Evolutionary conservation across 1,140 invertebrate genomes (phyloP).

Genomic region (Plectus sambesii): DNA sequence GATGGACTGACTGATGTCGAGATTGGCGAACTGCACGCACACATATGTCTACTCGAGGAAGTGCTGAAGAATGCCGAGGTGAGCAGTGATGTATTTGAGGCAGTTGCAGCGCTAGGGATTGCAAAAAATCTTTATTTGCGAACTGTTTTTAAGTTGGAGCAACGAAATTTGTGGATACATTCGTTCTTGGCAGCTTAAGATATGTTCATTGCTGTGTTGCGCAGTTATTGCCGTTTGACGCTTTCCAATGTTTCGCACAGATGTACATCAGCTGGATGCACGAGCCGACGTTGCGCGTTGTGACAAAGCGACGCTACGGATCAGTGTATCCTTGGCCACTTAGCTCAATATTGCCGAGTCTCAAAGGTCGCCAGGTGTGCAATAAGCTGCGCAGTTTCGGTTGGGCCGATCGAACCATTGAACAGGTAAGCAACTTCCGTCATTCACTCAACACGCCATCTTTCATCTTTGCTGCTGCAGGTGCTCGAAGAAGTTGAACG

Average conservation of each 20-base stretch:
- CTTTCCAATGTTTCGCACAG: conserved; percentile 48
- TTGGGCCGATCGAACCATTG: conserved; percentile 66
- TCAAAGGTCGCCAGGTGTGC: conserved; percentile 61
- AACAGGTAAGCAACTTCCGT: too few relatives aligned
- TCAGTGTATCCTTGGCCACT: conserved; percentile 84
- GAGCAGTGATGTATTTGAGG: conserved; percentile 3
- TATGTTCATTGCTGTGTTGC: neutral
- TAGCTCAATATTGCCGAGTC: conserved; percentile 65
- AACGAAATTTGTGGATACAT: too few relatives aligned
- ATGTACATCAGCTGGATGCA: conserved; percentile 77
- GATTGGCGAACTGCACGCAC: conserved; percentile 81
- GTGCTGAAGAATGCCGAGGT: conserved; percentile 39
- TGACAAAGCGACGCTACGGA: conserved; percentile 68
- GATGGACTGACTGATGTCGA: conserved; percentile 59
- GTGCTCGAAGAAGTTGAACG: too few relatives aligned
- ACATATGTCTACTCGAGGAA: conserved; percentile 58
- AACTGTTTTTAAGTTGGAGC: conserved; percentile 15
- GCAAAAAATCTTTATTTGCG: conserved; percentile 7
- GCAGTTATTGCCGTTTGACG: neutral
- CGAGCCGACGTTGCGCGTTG: conserved; percentile 61
- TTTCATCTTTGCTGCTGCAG: too few relatives aligned
- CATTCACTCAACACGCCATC: too few relatives aligned
- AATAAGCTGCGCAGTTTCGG: conserved; percentile 62
- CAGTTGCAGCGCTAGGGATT: neutral
- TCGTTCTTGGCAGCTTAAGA: too few relatives aligned